These are phyloP conservation scores for Anneissia japonica DNA, from an alignment of 35 echinoderm and acorn worm genomes.

Conservation along the genomic window DNA sequence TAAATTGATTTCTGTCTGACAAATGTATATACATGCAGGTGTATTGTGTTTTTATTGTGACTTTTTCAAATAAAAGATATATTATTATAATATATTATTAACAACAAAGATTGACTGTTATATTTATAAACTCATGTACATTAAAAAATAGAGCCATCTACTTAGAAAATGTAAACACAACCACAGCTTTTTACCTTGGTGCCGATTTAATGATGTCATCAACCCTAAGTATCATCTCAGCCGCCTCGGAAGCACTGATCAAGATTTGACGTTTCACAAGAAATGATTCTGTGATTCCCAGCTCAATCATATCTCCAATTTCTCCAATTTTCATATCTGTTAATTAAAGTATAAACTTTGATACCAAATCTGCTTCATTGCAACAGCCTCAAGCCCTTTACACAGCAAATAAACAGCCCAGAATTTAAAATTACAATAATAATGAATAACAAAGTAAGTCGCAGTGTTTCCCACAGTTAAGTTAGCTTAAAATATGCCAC, in stretches of 20 bases:
- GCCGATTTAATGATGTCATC: slow-evolving; percentile 96
- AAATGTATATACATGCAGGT: too few species aligned
- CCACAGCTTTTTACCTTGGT: slow-evolving; percentile 87
- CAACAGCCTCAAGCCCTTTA: too few species aligned
- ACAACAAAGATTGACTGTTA: neutral
- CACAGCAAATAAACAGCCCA: too few species aligned
- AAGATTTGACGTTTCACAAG: slow-evolving; percentile 82
- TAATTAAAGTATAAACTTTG: too few species aligned
- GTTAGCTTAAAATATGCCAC: too few species aligned
- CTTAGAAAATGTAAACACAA: neutral
- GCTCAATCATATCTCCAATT: slow-evolving; percentile 58
- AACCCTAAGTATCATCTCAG: slow-evolving; percentile 91
- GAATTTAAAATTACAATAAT: neutral
- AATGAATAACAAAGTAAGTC: neutral
- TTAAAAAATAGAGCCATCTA: neutral
- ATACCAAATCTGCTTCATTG: too few species aligned
- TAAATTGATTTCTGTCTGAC: too few species aligned
- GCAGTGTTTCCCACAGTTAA: neutral
- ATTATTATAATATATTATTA: neutral
- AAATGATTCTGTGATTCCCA: slow-evolving; percentile 82
- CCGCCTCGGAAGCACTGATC: slow-evolving; percentile 72
- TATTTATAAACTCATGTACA: neutral
- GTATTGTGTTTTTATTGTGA: too few species aligned
- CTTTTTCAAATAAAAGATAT: too few species aligned
- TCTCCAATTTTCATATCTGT: slow-evolving; percentile 81